Evolutionary conservation across 30 jellyfish, hydroid and myxozoan species (phyloP), one percentile per base, ranked within the genome.

Genomic region (Aurelia sp.): DNA sequence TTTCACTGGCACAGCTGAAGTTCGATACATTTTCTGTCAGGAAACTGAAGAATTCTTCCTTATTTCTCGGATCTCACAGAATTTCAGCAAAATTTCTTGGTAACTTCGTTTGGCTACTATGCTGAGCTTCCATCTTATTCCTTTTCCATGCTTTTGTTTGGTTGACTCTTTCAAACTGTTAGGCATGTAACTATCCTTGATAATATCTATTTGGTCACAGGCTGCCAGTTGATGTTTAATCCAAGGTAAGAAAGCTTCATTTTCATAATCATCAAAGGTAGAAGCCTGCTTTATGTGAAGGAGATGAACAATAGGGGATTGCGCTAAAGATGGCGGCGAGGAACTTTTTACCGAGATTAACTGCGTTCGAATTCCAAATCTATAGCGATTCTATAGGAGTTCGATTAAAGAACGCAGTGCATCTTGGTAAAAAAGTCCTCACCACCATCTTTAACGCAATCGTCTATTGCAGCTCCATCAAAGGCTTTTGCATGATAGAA

Each of bases 121-220:
- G n/a, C n/a, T n/a, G 33, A 27, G 2, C 33, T 27, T 27, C 33
- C 33, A 0, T 27, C 33, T 27, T 27, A 27, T 27, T 27, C 33
- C 33, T 27, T 27, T 27, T 27, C 33, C 2, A 27, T 0, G 33
- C 33, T 2, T 27, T 53, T 53, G 65, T 53, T 2, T 53, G 65
- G 65, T 53, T 53, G 65, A 53, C 65, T 53, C 65, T 53, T 53
- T 53, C 65, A 53, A 53, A 53, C 65, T 13, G 65, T 53, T 12
- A 2, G 65, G 65, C 65, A 12, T 53, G 2, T 2, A 53, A 53
- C 11, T 52, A 52, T 52, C 63, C 63, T 16, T 8, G 63, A 53
- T 0, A 53, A 53, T 53, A 53, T 53, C 2, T 53, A 18, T 53
- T 53, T 2, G 65, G 65, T 53, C 65, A 53, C 65, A 27, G 65